Base-by-base conservation (phyloP, 2,797 vertebrate genomes). In the Paguma larvata region DNA sequence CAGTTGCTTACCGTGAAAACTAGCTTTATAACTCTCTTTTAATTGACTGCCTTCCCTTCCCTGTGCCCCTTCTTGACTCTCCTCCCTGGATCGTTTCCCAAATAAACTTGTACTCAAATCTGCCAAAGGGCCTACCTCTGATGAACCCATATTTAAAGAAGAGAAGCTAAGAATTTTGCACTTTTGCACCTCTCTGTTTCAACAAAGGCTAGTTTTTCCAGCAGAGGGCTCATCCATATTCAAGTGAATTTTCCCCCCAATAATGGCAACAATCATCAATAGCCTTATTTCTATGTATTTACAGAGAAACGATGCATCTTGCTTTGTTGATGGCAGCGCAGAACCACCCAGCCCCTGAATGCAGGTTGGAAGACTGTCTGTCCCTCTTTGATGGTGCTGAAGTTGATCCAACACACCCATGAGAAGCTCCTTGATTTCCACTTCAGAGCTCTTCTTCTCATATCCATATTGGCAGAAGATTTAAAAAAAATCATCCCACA, bases 401-500 rank as follows among this genome's bases (percentile, higher is more conserved):
- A 68, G n/a, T 86, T 91, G 79, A 89, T 91, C 94, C 85, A 96
- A 91, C 65, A 83, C 56, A 96, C 65, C 38, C 67, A 94, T 25
- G 78, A 97, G 77, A 96, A 85, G 25, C 56, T 91, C 46, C 63
- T 88, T 78, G 83, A 83, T 96, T 97, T 97, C 59, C 21, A 87
- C 62, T 94, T 85, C 75, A 85, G 91, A 93, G 62, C 62, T 96
- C 85, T 91, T 96, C 96, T 87, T 89, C 83, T 94, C 53, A 94
- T 59, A 48, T 96, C 34, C 53, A 23, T 27, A 83, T 94, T 98
- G 95, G 95, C 95, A 97, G 34, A 53, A 82, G 79, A 96, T 56
- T 96, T 97, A 94, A 96, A 83, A 92, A 92, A 85, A 93, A 82
- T 65, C 80, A 91, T 94, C 82, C 83, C 86, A 91, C 85, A 92